Evolutionary conservation across 2,113 vertebrate genomes (phyloP).

Genomic region (Verasper variegatus): DNA sequence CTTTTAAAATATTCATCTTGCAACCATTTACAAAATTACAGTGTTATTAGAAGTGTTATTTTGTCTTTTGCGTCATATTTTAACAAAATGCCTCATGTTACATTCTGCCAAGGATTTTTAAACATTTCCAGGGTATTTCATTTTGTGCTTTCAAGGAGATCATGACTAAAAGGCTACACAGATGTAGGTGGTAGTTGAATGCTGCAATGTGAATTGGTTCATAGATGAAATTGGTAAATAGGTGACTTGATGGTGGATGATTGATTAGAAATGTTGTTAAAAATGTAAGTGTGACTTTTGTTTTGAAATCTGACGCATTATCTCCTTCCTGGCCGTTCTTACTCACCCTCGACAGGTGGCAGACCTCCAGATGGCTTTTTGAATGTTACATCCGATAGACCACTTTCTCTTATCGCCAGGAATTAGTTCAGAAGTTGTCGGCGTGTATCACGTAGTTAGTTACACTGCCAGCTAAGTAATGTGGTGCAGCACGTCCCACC

Average conservation of each 20-base stretch:
- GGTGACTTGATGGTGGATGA: neutral
- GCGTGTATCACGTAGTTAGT: slow-evolving; percentile 26
- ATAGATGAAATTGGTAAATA: neutral
- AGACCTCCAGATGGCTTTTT: slow-evolving; percentile 65
- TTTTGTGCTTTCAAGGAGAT: neutral
- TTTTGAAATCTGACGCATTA: slow-evolving; percentile 60
- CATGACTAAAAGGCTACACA: neutral
- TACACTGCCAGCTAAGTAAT: slow-evolving; percentile 25
- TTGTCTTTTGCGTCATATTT: neutral
- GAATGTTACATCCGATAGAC: slow-evolving; percentile 43
- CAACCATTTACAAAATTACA: neutral
- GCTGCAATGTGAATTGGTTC: neutral
- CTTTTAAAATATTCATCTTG: neutral
- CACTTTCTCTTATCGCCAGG: slow-evolving; percentile 31
- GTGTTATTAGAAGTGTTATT: neutral
- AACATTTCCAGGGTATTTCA: neutral
- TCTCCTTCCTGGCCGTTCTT: slow-evolving; percentile 42
- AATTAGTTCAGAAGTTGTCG: slow-evolving; percentile 38
- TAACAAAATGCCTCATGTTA: neutral
- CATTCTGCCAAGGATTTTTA: neutral
- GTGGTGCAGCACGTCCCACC: slow-evolving; percentile 20
- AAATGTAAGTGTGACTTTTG: slow-evolving; percentile 34
- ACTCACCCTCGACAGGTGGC: slow-evolving; percentile 59
- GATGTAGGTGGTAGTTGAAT: neutral
- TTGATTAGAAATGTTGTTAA: slow-evolving; percentile 5